Evolutionary conservation across 2,113 vertebrate species (phyloP), one percentile per base, ranked within the genome.

Genomic region (Leptodactylus fuscus): DNA sequence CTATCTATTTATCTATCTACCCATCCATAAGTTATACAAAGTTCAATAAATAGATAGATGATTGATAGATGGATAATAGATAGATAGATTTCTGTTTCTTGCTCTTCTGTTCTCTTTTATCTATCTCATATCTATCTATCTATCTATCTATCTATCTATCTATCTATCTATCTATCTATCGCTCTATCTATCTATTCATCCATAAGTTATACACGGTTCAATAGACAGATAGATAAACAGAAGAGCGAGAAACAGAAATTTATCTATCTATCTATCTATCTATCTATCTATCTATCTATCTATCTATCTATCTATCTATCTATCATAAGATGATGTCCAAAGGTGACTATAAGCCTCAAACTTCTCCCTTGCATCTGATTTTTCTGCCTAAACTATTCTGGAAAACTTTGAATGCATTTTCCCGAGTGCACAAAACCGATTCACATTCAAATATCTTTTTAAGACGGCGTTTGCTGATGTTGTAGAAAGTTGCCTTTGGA

Each of bases 391-490:
- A 84, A 74, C 44, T 65, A 60, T 38, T 32, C 41, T 65, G 60
- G 34, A 76, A 79, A 73, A 76, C n/a, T 76, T 51, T 24, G 46
- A 80, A 85, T 78, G 6, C 27, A 44, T 79, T 58, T 44, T 48
- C 32, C 38, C 34, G 53, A 58, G 24, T 79, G 74, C 49, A 44
- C 24, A 36, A 53, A 24, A 69, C 49, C 48, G 55, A 85, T 85
- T 85, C 83, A 85, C 38, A 85, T 85, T 85, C 76, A 85, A 80
- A 85, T 85, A 6, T 70, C 48, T 85, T 76, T 85, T 41, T 75
- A 22, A 38, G 65, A 58, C 41, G 55, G 2, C 70, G 46, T 85
- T 70, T 85, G 83, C 83, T 85, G 83, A 85, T 60, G 75, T 27
- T 24, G 67, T 71, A 55, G 27, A 78, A 80, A 51, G 27, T 41